Evolutionary conservation across 53 echinoderm and acorn worm species (phyloP), one percentile per base, ranked within the genome.

Genomic region (Antedon mediterranea): DNA sequence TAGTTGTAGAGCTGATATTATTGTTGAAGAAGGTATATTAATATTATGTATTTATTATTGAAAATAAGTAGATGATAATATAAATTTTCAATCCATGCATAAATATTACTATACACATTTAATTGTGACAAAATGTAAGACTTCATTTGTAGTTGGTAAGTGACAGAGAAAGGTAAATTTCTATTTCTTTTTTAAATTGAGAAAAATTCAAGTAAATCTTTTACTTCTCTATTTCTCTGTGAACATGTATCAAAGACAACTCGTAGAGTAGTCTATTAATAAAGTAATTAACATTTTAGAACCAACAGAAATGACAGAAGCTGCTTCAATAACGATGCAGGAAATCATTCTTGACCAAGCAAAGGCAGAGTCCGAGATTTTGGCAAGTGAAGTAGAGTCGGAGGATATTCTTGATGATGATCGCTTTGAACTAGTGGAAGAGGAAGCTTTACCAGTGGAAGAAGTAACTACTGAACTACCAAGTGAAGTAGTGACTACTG

Each of bases 1-100:
- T 28, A 85, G 89, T 30, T 90, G 98, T 84, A 89, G 90, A 33
- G 92, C 98, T 71, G 98, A 98, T 80, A 85, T 98, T 83, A 85
- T 93, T 73, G 90, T 98, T 30, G 85, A 91, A 33, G 94, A 94
- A 77, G 94, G 91, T 89, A 34, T 33, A 75, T 37, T n/a, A 78
- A 20, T n/a, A 11, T 28, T 6, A 30, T 71, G 33, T 2, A 28
- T 34, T 2, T 28, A 76, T 3, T 32, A 23, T n/a, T 41, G 41
- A 41, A 7, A 41, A 41, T 41, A 41, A 41, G 5, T n/a, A n/a
- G n/a, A n/a, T n/a, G n/a, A n/a, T n/a, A n/a, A n/a, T n/a, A n/a
- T n/a, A n/a, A n/a, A n/a, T n/a, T n/a, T n/a, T n/a, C n/a, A n/a
- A n/a, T n/a, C n/a, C n/a, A n/a, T n/a, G n/a, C n/a, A n/a, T n/a